Conservation (phyloP, 2,888 invertebrate species). For the Rhingia campestris region DNA sequence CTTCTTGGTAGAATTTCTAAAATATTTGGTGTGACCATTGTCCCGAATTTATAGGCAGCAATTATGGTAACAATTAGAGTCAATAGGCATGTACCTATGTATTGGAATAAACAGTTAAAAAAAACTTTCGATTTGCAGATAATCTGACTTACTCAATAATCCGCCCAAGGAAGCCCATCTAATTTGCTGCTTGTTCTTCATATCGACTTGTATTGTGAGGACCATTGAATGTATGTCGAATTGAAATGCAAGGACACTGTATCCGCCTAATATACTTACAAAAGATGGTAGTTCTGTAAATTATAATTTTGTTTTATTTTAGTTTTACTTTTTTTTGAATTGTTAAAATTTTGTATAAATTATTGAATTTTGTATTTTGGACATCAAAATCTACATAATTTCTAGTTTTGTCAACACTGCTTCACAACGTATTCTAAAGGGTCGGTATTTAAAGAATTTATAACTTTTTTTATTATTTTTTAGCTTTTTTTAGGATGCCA, state of each 20-base stretch:
- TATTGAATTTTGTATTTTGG: too few relatives aligned
- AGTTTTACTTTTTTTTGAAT: too few relatives aligned
- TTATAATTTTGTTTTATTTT: too few relatives aligned
- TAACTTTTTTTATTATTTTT: too few relatives aligned
- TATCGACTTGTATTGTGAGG: conserved; percentile 95
- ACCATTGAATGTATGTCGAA: conserved; percentile 93
- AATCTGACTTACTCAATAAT: conserved; percentile 85
- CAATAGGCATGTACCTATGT: conserved; percentile 85
- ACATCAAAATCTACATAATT: too few relatives aligned
- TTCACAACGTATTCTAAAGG: too few relatives aligned
- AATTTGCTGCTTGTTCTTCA: conserved; percentile 90
- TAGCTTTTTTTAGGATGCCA: too few relatives aligned
- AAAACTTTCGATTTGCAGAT: neutral
- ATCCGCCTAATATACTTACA: conserved; percentile 85
- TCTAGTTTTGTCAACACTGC: too few relatives aligned
- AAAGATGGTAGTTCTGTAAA: conserved; percentile 82
- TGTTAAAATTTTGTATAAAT: too few relatives aligned
- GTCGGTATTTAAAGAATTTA: too few relatives aligned
- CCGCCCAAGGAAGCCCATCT: conserved; percentile 88
- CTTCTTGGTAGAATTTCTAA: conserved; percentile 87
- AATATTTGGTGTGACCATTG: conserved; percentile 86
- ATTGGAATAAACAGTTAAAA: conserved; percentile 16
- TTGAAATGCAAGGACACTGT: conserved; percentile 88
- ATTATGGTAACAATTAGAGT: conserved; percentile 86
- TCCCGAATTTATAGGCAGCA: conserved; percentile 87